These are phyloP conservation scores for Cephus pygmeus DNA, from an alignment of 2,888 invertebrate species.

Conservation along the genomic window DNA sequence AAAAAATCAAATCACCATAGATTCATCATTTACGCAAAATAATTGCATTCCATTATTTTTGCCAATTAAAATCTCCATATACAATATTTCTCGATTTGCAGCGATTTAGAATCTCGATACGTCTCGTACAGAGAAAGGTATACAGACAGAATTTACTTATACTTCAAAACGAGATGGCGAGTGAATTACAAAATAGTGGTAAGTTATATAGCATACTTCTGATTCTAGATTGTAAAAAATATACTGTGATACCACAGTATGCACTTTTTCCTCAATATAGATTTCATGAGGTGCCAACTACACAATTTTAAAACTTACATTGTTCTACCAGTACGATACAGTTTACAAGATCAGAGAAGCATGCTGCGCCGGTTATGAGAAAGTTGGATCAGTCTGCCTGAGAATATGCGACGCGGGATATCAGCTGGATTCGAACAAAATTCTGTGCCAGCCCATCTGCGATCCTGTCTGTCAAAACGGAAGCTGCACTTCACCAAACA, in stretches of 20 bases:
- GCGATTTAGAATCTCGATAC: background rate
- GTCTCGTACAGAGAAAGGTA: slow-evolving; percentile 41
- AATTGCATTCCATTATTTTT: too few species aligned
- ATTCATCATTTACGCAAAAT: too few species aligned
- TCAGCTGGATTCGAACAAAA: too few species aligned
- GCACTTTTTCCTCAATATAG: too few species aligned
- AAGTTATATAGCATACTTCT: slow-evolving; percentile 5
- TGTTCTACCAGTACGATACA: slow-evolving; percentile 25
- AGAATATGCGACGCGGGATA: too few species aligned
- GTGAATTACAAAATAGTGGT: slow-evolving; percentile 36
- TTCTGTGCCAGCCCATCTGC: slow-evolving; percentile 20
- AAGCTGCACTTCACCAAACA: slow-evolving; percentile 58
- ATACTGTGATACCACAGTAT: too few species aligned
- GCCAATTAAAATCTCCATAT: too few species aligned
- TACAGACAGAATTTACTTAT: slow-evolving; percentile 8
- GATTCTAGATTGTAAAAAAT: too few species aligned
- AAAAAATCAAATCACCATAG: too few species aligned
- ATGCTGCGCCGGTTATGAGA: slow-evolving; percentile 40
- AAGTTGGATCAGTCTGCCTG: background rate
- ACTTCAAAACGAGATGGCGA: slow-evolving; percentile 21
- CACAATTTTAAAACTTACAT: too few species aligned
- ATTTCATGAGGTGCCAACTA: too few species aligned
- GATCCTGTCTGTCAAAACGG: slow-evolving; percentile 62
- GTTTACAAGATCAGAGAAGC: slow-evolving; percentile 7
- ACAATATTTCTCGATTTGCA: too few species aligned